Evolutionary conservation across 2,888 invertebrate genomes (phyloP).

Genomic region (Dolichomitus sp.): DNA sequence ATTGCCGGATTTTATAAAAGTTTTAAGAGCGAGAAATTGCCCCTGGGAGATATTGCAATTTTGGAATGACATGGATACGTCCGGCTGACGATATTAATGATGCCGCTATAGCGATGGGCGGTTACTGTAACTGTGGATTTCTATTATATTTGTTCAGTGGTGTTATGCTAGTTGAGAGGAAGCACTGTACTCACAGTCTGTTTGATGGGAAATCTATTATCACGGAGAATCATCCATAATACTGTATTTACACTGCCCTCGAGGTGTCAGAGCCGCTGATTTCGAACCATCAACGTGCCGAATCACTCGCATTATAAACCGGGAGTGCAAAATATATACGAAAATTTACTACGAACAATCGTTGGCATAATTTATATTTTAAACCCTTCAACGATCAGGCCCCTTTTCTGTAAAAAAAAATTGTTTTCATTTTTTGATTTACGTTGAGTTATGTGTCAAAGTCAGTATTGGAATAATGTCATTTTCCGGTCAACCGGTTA

Average conservation of each 20-base stretch:
- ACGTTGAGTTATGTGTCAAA: background rate
- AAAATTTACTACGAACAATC: background rate
- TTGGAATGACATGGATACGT: background rate
- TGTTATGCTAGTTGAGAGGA: background rate
- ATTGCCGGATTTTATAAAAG: conserved; percentile 33
- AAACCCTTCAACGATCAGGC: background rate
- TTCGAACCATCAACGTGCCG: background rate
- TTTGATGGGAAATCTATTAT: conserved; percentile 41
- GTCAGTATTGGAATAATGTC: conserved; percentile 19
- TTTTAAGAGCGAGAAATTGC: background rate
- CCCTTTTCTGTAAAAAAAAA: no score
- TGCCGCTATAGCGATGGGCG: background rate
- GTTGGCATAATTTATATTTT: background rate
- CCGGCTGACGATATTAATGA: conserved; percentile 19
- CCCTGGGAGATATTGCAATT: conserved; percentile 17
- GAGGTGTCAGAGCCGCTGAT: background rate
- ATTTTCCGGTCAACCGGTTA: conserved; percentile 46
- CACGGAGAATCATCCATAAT: conserved; percentile 29
- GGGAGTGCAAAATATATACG: background rate
- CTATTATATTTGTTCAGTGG: conserved; percentile 17
- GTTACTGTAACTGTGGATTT: background rate
- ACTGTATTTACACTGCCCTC: conserved; percentile 28
- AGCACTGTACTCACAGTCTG: conserved; percentile 13
- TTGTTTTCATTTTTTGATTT: background rate
- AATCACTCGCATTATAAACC: background rate